Evolutionary conservation across 2,797 vertebrate genomes (phyloP).

Genomic region (Trematomus bernacchii): DNA sequence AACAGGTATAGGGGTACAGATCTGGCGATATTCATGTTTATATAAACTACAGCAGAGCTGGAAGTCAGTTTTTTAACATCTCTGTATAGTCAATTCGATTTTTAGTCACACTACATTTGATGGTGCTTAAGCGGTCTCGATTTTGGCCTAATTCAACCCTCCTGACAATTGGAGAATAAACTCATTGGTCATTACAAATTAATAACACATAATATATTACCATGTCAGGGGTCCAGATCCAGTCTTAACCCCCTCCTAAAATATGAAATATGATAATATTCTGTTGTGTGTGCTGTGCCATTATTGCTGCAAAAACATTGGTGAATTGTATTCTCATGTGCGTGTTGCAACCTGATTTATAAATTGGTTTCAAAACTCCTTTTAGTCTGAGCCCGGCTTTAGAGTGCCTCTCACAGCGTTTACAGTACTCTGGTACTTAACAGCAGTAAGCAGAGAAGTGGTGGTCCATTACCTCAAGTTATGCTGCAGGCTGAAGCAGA

Average conservation of each 20-base stretch:
- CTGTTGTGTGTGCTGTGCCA: neutral
- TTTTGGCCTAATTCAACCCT: neutral
- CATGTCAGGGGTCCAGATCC: too few species aligned
- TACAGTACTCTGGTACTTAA: constrained; percentile 54
- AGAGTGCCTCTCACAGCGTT: constrained; percentile 58
- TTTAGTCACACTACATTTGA: constrained; percentile 49
- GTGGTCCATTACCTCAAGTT: constrained; percentile 56
- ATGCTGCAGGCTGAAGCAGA: constrained; percentile 36
- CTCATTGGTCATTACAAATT: neutral
- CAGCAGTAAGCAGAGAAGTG: constrained; percentile 42
- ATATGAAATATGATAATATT: neutral
- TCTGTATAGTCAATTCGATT: constrained; percentile 46
- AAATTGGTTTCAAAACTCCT: neutral
- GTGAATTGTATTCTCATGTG: neutral
- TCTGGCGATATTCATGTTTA: neutral
- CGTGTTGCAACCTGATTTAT: neutral
- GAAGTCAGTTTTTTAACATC: neutral
- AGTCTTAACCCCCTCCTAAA: neutral
- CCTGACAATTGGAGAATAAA: neutral
- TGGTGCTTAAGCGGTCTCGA: constrained; percentile 31
- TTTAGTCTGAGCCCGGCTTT: neutral
- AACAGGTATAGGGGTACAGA: neutral
- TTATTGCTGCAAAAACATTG: neutral
- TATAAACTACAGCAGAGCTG: neutral
- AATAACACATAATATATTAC: neutral